Percentiles rank a stretch among this genome's conserved stretches.
phyloP scores from a whole-genome alignment of 2,113 vertebrate species.

The Rhombomys opimus region DNA sequence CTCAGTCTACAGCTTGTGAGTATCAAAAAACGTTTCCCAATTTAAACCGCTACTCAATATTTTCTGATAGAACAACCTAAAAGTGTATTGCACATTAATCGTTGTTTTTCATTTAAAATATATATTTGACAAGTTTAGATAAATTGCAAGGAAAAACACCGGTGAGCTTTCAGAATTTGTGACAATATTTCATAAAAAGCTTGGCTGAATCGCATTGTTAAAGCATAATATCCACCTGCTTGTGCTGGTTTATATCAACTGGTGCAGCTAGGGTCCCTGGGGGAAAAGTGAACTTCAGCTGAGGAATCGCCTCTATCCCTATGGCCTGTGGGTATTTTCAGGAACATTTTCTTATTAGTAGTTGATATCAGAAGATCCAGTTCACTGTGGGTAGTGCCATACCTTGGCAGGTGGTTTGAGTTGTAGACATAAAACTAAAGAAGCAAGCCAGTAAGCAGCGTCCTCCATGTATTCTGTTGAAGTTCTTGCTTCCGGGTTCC shows the following conservation, averaged over 20 bases:
- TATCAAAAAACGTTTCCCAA: neutral
- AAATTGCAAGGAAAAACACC: neutral
- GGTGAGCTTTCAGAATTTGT: neutral
- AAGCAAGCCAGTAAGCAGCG: fast-evolving
- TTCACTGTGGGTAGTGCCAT: neutral
- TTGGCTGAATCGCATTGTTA: neutral
- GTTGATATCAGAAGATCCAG: neutral
- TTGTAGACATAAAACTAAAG: neutral
- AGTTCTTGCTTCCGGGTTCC: neutral
- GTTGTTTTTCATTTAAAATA: neutral
- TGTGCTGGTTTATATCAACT: neutral
- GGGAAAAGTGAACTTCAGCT: neutral
- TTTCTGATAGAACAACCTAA: neutral
- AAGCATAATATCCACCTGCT: neutral
- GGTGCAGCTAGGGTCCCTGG: neutral
- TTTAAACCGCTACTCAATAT: neutral
- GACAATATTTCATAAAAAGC: neutral
- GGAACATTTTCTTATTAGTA: neutral
- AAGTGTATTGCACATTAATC: neutral
- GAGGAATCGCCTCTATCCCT: neutral
- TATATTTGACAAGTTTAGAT: neutral
- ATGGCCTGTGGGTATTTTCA: neutral
- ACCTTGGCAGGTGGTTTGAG: neutral
- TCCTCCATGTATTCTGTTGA: neutral
- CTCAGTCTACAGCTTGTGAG: neutral